Evolutionary conservation across 1,140 invertebrate species (phyloP).

Genomic region (Atopsyche davidsoni): DNA sequence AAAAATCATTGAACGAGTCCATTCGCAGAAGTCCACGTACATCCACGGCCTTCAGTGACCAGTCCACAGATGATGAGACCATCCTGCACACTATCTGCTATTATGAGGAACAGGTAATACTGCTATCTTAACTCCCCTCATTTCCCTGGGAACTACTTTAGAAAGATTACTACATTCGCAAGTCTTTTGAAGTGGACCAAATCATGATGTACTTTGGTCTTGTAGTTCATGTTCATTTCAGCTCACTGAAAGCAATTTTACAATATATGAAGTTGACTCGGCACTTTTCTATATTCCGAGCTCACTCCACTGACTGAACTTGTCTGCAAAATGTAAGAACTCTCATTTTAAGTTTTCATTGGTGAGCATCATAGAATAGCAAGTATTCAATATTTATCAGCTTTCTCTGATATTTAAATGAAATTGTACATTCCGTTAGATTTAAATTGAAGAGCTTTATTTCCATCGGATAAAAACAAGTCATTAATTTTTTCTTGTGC

Average conservation of each 20-base stretch:
- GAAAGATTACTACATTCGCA: neutral
- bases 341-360: too few species aligned
- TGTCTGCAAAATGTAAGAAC: neutral
- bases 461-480: too few species aligned
- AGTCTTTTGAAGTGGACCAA: neutral
- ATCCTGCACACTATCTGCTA: conserved; percentile 26
- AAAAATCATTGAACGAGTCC: neutral
- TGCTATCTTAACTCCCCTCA: neutral
- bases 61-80: conserved; percentile 26
- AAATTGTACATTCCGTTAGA: neutral
- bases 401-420: neutral
- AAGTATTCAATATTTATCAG: neutral
- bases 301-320: neutral
- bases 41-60: too few species aligned
- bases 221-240: neutral
- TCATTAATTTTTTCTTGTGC: too few species aligned
- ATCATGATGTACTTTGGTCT: neutral
- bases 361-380: neutral
- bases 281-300: neutral
- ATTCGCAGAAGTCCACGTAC: conserved; percentile 12
- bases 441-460: neutral
- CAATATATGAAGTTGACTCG: neutral
- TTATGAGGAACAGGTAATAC: conserved; percentile 15
- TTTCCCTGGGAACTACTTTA: neutral
- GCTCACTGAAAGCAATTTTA: neutral